These are phyloP conservation scores for Theonella swinhoei DNA, from an alignment of 37 sponge, comb jelly and placozoan species.

Conservation along the genomic window DNA sequence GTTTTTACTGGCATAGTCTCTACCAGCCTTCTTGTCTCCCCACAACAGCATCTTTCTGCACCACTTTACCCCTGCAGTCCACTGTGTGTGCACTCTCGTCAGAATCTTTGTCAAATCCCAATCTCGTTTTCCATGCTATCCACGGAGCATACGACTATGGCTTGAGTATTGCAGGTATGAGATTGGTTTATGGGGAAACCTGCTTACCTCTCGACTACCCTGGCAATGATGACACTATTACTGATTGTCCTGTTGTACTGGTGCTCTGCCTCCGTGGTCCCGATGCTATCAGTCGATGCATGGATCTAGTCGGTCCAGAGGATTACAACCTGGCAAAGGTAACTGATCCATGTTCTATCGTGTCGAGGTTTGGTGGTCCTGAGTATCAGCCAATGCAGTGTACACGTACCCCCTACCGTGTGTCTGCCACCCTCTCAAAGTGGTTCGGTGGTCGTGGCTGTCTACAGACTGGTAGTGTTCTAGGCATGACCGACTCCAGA, in stretches of 20 bases:
- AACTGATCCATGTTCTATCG: conserved; percentile 72
- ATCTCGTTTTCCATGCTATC: conserved; percentile 29
- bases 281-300: conserved; percentile 40
- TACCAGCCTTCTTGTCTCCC: conserved; percentile 39
- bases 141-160: conserved; percentile 3
- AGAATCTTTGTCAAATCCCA: neutral
- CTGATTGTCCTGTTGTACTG: neutral
- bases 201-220: neutral
- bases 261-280: conserved; percentile 67
- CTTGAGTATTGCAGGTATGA: conserved; percentile 62
- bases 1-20: conserved; percentile 67
- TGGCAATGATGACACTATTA: neutral
- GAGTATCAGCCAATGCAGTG: neutral
- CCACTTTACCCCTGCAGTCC: neutral
- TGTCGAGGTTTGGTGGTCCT: conserved; percentile 42
- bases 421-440: conserved; percentile 34
- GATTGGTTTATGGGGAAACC: conserved; percentile 29
- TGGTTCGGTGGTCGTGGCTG: conserved; percentile 83
- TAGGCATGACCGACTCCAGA: conserved; percentile 68
- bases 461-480: conserved; percentile 48
- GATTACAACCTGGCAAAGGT: conserved; percentile 52
- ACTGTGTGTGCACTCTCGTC: conserved; percentile 21
- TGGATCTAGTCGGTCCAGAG: conserved; percentile 69
- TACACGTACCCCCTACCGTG: conserved; percentile 33
- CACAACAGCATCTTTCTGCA: conserved; percentile 3